Conservation (phyloP, 2,888 invertebrate genomes). For the Pterobdella sp. region DNA sequence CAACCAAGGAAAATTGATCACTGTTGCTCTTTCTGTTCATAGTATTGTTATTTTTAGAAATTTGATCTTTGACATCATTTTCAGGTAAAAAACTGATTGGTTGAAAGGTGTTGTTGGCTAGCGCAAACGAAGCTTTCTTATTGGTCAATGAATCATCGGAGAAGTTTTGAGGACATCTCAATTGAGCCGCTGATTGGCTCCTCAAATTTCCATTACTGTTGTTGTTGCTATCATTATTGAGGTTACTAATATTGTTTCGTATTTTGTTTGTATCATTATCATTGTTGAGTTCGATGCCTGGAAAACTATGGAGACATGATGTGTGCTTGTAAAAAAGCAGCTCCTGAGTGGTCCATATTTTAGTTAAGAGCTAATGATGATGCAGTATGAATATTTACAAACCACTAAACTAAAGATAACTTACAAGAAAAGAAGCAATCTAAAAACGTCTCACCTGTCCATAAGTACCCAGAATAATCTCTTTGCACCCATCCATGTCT, state of each 20-base stretch:
- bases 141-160: neutral
- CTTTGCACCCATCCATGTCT: constrained; percentile 64
- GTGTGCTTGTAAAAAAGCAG: neutral
- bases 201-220: neutral
- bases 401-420: too few species aligned
- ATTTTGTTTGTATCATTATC: neutral
- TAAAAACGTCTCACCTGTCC: constrained; percentile 53
- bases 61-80: neutral
- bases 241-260: neutral
- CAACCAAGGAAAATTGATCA: neutral
- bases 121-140: neutral
- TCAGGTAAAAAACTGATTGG: neutral
- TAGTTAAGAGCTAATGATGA: too few species aligned
- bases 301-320: neutral
- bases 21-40: too few species aligned
- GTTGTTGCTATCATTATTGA: neutral
- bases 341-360: constrained; percentile 2
- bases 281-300: neutral
- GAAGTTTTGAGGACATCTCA: neutral
- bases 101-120: neutral
- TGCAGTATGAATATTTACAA: too few species aligned
- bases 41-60: neutral
- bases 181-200: neutral
- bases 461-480: constrained; percentile 64
- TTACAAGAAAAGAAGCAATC: neutral